Base-by-base conservation (phyloP, 2,113 vertebrate species). In the Sander lucioperca region DNA sequence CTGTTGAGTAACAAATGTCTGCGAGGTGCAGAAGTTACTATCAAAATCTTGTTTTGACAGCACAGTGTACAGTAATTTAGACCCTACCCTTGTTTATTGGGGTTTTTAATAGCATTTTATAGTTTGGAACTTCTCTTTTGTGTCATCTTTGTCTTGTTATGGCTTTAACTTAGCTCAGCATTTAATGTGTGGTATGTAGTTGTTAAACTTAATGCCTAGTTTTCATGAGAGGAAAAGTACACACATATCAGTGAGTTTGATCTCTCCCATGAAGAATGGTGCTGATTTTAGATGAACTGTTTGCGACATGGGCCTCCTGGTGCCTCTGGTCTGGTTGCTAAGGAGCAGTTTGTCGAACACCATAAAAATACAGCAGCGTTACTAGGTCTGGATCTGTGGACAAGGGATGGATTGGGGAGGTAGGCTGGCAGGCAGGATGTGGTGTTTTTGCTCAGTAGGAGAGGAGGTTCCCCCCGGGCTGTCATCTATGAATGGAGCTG, bases 401-500 rank as follows among this genome's bases (percentile, higher is more conserved):
- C 36, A 36, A 13, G 67, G 45, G 47, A 58, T 64, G 47, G 59
- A 68, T 45, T n/a, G 43, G 59, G 75, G 57, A 75, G 67, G n/a
- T 43, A 48, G 68, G 64, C 39, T 75, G 54, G 70, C 63, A 39
- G 74, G 65, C 81, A 86, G 79, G 85, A 81, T 85, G 87, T 85
- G 53, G 73, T 88, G 77, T 70, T 70, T 79, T 79, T 25, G 50
- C 75, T 86, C 79, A 80, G 62, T 39, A 48, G 75, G 79, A 78
- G 81, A 80, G 74, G 83, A 83, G 88, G 74, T 77, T 87, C 65
- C 83, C 83, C 72, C 75, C 3, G 66, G 48, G 43, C 74, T 86
- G 80, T 86, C 90, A 86, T 85, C 61, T 82, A 58, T 90, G 80
- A 88, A 88, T 84, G 77, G 84, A 84, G 51, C 68, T 82, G 80